Conservation (phyloP, 2,888 invertebrate species). For the Callinectes sapidus region DNA sequence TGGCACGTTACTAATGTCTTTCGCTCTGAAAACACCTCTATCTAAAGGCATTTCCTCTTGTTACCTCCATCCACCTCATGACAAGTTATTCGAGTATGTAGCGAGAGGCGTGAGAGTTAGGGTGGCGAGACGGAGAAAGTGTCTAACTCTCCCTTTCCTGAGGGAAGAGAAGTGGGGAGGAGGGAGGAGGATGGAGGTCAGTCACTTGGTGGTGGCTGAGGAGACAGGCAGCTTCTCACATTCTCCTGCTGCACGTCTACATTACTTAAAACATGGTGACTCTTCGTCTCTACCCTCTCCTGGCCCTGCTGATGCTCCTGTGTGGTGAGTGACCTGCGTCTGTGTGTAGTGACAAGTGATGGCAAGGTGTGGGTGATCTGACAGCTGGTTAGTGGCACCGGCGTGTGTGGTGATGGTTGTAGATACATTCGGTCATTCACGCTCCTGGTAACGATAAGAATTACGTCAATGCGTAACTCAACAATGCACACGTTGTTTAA, state of each 20-base stretch:
- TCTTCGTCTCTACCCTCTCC: neutral
- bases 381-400: slow-evolving; percentile 18
- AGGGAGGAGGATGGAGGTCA: neutral
- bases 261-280: neutral
- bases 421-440: neutral
- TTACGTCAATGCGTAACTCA: neutral
- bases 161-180: neutral
- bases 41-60: neutral
- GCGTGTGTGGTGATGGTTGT: neutral
- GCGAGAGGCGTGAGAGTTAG: slow-evolving; percentile 9
- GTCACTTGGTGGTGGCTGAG: neutral
- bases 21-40: too few relatives aligned
- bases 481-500: neutral
- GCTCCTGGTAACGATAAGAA: neutral
- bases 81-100: neutral
- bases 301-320: neutral
- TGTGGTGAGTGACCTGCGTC: neutral
- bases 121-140: neutral
- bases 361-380: neutral
- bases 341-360: neutral
- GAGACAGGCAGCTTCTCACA: neutral
- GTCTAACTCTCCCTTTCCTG: slow-evolving; percentile 18
- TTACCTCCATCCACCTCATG: neutral
- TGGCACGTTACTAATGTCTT: too few relatives aligned
- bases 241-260: neutral